These are phyloP conservation scores for Aphidius colemani DNA, from an alignment of 2,888 invertebrate species.

Conservation along the genomic window DNA sequence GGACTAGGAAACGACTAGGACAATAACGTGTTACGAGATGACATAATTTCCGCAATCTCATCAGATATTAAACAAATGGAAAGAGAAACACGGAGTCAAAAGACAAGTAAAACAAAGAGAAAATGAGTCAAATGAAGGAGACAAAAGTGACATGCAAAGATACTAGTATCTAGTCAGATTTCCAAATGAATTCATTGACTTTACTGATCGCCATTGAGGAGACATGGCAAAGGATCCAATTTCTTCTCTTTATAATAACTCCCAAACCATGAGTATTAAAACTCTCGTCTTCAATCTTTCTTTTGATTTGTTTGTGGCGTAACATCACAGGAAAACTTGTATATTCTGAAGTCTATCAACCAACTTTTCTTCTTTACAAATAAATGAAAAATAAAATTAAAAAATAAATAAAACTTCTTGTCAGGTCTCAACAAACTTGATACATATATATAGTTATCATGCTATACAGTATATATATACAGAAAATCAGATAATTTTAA, in stretches of 20 bases:
- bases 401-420: too few species aligned
- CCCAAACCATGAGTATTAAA: too few species aligned
- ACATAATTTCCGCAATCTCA: slow-evolving; percentile 44
- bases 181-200: not conserved
- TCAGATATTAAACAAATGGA: slow-evolving; percentile 35
- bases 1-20: slow-evolving; percentile 24
- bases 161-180: not conserved
- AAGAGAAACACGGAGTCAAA: slow-evolving; percentile 21
- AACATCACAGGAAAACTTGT: slow-evolving; percentile 39
- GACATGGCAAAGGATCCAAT: slow-evolving; percentile 8
- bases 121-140: slow-evolving; percentile 5
- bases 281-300: slow-evolving; percentile 17
- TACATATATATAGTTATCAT: too few species aligned
- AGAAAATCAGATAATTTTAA: too few species aligned
- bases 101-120: slow-evolving; percentile 20
- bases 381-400: too few species aligned
- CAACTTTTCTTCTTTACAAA: too few species aligned
- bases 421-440: too few species aligned
- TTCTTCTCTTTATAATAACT: not conserved
- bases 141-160: not conserved
- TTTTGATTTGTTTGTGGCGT: slow-evolving; percentile 28
- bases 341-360: too few species aligned
- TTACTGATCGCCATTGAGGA: not conserved
- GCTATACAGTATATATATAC: too few species aligned
- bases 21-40: slow-evolving; percentile 30